Evolutionary conservation across 2,113 vertebrate species (phyloP).

Genomic region (Festucalex cinctus): DNA sequence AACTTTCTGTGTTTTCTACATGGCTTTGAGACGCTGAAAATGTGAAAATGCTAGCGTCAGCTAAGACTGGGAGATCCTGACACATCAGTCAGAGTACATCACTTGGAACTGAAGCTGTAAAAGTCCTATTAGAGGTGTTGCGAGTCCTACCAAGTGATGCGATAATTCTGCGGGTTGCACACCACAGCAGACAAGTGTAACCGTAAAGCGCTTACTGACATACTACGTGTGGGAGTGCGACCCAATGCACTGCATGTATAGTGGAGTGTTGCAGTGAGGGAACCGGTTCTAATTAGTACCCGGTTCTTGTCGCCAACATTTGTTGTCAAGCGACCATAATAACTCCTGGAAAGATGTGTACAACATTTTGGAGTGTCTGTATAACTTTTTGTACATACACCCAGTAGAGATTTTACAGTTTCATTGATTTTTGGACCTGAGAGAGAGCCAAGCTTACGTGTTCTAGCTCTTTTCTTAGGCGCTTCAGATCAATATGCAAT

Average conservation of each 20-base stretch:
- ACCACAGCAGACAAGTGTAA: neutral
- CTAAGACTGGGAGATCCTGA: neutral
- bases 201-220: neutral
- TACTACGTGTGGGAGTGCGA: neutral
- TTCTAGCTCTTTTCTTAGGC: neutral
- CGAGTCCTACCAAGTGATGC: neutral
- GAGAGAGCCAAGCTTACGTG: neutral
- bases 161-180: neutral
- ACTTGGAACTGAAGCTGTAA: neutral
- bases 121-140: neutral
- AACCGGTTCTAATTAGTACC: neutral
- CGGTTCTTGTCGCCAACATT: neutral
- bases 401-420: neutral
- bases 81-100: slow-evolving; percentile 1
- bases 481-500: neutral
- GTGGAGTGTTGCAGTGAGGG: neutral
- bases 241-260: neutral
- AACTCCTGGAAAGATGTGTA: neutral
- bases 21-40: neutral
- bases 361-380: neutral
- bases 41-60: neutral
- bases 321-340: neutral
- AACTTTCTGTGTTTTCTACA: neutral
- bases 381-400: neutral
- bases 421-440: neutral